Conservation (phyloP, 2,888 invertebrate genomes). For the Leucoptera coffeella region DNA sequence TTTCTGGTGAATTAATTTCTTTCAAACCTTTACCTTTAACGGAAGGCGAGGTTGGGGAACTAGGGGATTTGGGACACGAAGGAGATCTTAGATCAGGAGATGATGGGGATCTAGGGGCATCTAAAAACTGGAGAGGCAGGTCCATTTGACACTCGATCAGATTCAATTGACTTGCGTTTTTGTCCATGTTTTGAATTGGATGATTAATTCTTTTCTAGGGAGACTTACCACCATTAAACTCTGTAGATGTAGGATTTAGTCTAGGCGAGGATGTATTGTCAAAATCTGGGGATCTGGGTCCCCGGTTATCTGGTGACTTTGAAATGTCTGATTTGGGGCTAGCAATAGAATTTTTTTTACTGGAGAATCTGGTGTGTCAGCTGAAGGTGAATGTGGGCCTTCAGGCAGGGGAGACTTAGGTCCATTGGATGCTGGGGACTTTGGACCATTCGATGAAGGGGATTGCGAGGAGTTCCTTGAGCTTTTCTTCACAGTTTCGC, state of each 20-base stretch:
- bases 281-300: no score
- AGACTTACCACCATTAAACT: no score
- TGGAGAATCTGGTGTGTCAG: no score
- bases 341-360: no score
- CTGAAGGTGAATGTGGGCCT: slow-evolving; percentile 23
- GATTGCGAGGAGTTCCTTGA: slow-evolving; percentile 10
- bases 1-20: no score
- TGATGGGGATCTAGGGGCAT: slow-evolving; percentile 18
- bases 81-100: slow-evolving; percentile 21
- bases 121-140: slow-evolving; percentile 18
- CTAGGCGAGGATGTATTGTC: no score
- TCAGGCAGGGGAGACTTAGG: slow-evolving; percentile 9
- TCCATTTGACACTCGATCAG: slow-evolving; percentile 19
- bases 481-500: slow-evolving; percentile 24
- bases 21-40: no score
- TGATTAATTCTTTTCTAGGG: slow-evolving; percentile 22
- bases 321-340: no score
- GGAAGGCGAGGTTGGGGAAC: no score
- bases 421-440: slow-evolving; percentile 8
- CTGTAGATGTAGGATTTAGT: no score
- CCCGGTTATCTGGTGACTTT: no score
- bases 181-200: slow-evolving; percentile 17
- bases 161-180: slow-evolving; percentile 30
- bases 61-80: slow-evolving; percentile 25
- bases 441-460: slow-evolving; percentile 7